These are phyloP conservation scores for Flexamia atlantica DNA, from an alignment of 2,888 invertebrate genomes.

Conservation along the genomic window DNA sequence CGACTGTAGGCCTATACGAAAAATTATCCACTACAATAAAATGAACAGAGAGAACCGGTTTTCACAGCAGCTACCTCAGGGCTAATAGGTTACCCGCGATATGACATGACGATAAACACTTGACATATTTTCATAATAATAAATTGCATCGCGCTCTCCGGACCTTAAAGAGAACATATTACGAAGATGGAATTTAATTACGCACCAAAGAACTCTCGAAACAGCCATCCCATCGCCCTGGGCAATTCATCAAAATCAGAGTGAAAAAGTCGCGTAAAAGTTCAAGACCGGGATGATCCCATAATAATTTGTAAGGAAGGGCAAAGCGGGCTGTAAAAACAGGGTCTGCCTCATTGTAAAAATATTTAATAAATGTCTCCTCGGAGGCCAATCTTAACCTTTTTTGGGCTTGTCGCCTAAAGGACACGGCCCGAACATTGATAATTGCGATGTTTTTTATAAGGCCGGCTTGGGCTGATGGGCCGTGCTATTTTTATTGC, in stretches of 20 bases:
- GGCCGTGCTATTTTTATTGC: conserved; percentile 69
- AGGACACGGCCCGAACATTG: conserved; percentile 64
- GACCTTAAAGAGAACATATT: background rate
- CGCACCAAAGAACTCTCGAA: background rate
- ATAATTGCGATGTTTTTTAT: conserved; percentile 65
- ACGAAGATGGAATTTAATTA: conserved; percentile 42
- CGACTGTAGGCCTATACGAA: too few relatives aligned
- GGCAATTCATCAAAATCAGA: conserved; percentile 51
- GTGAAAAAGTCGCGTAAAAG: conserved; percentile 50
- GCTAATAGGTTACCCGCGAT: too few relatives aligned
- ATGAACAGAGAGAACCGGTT: too few relatives aligned
- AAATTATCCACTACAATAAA: too few relatives aligned
- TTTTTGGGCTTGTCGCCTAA: conserved; percentile 68
- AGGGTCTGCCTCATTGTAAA: conserved; percentile 59
- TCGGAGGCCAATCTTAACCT: conserved; percentile 72
- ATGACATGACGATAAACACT: too few relatives aligned
- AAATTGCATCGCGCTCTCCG: background rate
- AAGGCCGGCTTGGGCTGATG: conserved; percentile 66
- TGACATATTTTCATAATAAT: too few relatives aligned
- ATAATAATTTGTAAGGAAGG: conserved; percentile 58
- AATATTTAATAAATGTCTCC: conserved; percentile 72
- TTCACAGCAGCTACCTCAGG: too few relatives aligned
- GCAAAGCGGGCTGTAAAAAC: conserved; percentile 33
- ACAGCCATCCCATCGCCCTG: conserved; percentile 10
- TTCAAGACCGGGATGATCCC: conserved; percentile 54